Conservation (phyloP, 2,113 vertebrate species). For the Donacobius atricapilla region DNA sequence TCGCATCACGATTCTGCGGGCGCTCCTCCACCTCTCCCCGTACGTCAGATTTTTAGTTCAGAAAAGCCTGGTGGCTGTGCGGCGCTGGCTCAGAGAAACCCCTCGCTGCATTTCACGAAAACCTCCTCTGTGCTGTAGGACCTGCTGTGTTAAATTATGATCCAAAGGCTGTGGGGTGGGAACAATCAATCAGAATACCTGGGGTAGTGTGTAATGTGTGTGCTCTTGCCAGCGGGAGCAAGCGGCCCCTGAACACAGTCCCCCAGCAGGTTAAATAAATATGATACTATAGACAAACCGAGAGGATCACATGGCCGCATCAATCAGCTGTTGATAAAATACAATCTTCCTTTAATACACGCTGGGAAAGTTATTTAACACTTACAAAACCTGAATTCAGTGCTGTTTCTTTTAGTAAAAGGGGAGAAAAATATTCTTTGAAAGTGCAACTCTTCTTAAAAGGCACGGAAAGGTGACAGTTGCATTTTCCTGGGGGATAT, state of each 20-base stretch:
- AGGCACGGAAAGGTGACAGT: constrained; percentile 24
- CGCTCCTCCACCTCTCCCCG: neutral
- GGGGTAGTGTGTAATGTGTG: constrained; percentile 89
- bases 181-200: constrained; percentile 95
- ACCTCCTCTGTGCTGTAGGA: constrained; percentile 73
- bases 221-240: constrained; percentile 88
- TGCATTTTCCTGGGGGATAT: constrained; percentile 12
- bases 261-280: constrained; percentile 98
- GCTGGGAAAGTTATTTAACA: constrained; percentile 86
- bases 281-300: constrained; percentile 89
- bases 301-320: constrained; percentile 88
- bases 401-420: constrained; percentile 55
- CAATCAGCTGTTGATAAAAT: constrained; percentile 87
- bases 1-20: neutral
- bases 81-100: constrained; percentile 61
- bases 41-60: constrained; percentile 18
- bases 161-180: constrained; percentile 87
- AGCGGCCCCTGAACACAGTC: constrained; percentile 83
- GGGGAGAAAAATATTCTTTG: constrained; percentile 56
- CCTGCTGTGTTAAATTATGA: constrained; percentile 99
- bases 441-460: constrained; percentile 75
- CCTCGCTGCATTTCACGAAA: constrained; percentile 64
- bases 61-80: constrained; percentile 33
- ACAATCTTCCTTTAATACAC: constrained; percentile 81
- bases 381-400: constrained; percentile 73